phyloP scores from a whole-genome alignment of 2,113 vertebrate species.

The Carettochelys insculpta region DNA sequence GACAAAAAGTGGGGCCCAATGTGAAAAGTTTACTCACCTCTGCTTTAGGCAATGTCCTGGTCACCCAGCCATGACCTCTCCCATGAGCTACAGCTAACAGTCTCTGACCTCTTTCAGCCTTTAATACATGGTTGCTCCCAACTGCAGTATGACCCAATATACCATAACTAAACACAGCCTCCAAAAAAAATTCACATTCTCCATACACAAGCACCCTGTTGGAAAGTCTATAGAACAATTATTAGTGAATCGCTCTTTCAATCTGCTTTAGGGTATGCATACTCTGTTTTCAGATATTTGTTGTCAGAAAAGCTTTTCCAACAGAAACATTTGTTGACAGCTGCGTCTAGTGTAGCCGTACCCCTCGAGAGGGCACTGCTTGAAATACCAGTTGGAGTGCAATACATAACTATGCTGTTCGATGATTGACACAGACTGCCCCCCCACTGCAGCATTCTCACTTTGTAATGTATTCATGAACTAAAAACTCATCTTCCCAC shows the following conservation, averaged over 20 bases:
- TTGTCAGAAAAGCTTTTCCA: no score
- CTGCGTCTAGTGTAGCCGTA: no score
- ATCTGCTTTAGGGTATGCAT: no score
- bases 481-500: not conserved
- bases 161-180: not conserved
- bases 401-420: not conserved
- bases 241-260: no score
- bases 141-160: not conserved
- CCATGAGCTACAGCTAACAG: not conserved
- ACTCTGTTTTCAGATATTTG: no score
- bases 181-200: not conserved
- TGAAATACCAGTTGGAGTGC: not conserved
- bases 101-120: not conserved
- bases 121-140: not conserved
- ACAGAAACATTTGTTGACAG: no score
- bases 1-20: no score
- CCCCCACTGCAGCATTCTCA: fast-evolving
- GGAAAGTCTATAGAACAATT: not conserved
- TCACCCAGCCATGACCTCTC: not conserved
- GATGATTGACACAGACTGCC: not conserved
- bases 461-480: not conserved
- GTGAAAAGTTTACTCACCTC: no score
- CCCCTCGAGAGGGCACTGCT: fast-evolving
- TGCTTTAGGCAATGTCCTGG: not conserved
- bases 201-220: not conserved